Evolutionary conservation across 2,113 vertebrate species (phyloP).

Genomic region (Gulo gulo): DNA sequence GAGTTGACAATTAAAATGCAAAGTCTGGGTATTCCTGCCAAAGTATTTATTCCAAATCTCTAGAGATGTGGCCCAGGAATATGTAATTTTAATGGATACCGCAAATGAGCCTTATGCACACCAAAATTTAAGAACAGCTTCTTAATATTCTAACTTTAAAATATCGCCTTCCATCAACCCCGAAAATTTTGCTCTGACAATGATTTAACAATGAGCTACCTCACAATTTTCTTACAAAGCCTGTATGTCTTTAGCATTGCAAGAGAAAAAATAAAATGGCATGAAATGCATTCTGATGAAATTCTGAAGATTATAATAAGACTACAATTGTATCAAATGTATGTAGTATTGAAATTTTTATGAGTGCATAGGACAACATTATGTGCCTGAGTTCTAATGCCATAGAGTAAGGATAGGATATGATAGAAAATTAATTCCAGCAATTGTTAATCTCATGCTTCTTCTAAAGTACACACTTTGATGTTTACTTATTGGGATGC

Average conservation of each 20-base stretch:
- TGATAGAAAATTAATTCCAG: conserved; percentile 58
- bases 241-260: background rate
- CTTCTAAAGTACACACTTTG: background rate
- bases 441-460: conserved; percentile 23
- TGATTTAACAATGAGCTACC: conserved; percentile 25
- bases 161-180: background rate
- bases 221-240: conserved; percentile 20
- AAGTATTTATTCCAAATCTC: background rate
- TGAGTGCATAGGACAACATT: background rate
- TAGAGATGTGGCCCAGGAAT: background rate
- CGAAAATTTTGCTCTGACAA: conserved; percentile 27
- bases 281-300: conserved; percentile 58
- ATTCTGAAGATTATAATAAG: conserved; percentile 38
- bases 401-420: conserved; percentile 5
- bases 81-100: background rate
- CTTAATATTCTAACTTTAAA: conserved; percentile 22
- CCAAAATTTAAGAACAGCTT: background rate
- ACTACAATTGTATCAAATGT: background rate
- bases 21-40: background rate
- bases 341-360: conserved; percentile 49
- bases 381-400: conserved; percentile 37
- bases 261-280: conserved; percentile 42
- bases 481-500: conserved; percentile 57
- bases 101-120: background rate
- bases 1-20: background rate